Evolutionary conservation across 2,888 invertebrate genomes (phyloP).

Genomic region (Leptopilina myrica): DNA sequence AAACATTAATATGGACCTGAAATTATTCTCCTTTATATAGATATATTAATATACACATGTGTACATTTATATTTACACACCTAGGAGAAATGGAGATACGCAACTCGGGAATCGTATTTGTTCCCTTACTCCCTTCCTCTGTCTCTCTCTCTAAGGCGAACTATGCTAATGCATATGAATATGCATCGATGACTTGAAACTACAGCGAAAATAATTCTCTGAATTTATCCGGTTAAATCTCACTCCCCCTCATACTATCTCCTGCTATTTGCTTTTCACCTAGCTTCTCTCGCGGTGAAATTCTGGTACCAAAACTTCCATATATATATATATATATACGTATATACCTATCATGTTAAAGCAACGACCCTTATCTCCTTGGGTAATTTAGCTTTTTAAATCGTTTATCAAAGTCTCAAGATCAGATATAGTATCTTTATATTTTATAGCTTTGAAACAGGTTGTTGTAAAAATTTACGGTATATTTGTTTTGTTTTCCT

Average conservation of each 20-base stretch:
- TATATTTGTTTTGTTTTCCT: neutral
- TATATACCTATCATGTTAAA: constrained; percentile 35
- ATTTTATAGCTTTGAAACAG: neutral
- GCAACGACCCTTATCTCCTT: constrained; percentile 30
- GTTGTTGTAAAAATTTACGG: neutral
- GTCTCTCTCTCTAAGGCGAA: constrained; percentile 58
- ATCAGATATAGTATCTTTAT: neutral
- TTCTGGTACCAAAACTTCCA: constrained; percentile 25
- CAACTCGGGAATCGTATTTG: constrained; percentile 41
- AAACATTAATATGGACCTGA: neutral
- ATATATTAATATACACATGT: neutral
- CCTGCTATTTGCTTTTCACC: constrained; percentile 37
- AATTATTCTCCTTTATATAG: too few relatives aligned
- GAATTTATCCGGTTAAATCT: constrained; percentile 60
- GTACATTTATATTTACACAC: neutral
- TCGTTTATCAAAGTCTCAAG: constrained; percentile 22
- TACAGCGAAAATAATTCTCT: constrained; percentile 65
- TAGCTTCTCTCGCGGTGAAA: constrained; percentile 15
- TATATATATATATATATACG: too few relatives aligned
- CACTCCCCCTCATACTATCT: constrained; percentile 33
- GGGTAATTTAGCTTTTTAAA: constrained; percentile 36
- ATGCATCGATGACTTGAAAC: constrained; percentile 67
- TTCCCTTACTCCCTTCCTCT: constrained; percentile 4
- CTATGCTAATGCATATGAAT: constrained; percentile 68
- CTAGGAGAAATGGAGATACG: constrained; percentile 17